Evolutionary conservation across 2,888 invertebrate genomes (phyloP).

Genomic region (Pasiphila rectangulata): DNA sequence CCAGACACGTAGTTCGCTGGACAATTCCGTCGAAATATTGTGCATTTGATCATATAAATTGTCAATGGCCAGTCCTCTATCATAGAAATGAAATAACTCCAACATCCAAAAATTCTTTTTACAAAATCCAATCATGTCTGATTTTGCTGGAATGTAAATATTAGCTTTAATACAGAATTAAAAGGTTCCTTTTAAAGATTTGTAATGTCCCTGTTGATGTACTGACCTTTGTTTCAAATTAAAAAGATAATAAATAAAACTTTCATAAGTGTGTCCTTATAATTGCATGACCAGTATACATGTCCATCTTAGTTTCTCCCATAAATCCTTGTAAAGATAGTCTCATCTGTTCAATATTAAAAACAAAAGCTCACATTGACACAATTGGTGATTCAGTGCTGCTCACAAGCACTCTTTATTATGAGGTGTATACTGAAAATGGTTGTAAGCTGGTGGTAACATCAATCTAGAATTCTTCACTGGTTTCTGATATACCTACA

Average conservation of each 20-base stretch:
- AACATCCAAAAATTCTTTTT: constrained; percentile 73
- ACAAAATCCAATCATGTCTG: constrained; percentile 76
- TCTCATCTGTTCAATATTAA: constrained; percentile 31
- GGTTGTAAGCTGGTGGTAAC: constrained; percentile 72
- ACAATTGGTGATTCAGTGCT: constrained; percentile 48
- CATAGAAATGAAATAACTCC: constrained; percentile 69
- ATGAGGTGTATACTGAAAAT: constrained; percentile 68
- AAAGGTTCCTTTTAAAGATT: constrained; percentile 60
- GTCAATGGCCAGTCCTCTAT: constrained; percentile 62
- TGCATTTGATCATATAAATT: constrained; percentile 65
- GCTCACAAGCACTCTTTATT: neutral
- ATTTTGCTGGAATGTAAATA: constrained; percentile 80
- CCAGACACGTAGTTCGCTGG: constrained; percentile 46
- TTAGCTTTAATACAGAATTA: constrained; percentile 76
- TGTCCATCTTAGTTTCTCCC: constrained; percentile 39
- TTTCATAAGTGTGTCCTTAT: constrained; percentile 23
- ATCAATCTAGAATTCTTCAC: constrained; percentile 48
- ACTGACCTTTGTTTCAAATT: constrained; percentile 67
- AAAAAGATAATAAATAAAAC: constrained; percentile 51
- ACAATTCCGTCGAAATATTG: constrained; percentile 52
- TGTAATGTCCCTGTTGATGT: constrained; percentile 66
- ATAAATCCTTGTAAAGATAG: constrained; percentile 35
- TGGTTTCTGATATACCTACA: constrained; percentile 52
- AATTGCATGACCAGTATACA: constrained; percentile 41
- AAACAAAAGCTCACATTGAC: constrained; percentile 25